Conservation (phyloP, 2,888 invertebrate species). For the Alsophila aescularia region DNA sequence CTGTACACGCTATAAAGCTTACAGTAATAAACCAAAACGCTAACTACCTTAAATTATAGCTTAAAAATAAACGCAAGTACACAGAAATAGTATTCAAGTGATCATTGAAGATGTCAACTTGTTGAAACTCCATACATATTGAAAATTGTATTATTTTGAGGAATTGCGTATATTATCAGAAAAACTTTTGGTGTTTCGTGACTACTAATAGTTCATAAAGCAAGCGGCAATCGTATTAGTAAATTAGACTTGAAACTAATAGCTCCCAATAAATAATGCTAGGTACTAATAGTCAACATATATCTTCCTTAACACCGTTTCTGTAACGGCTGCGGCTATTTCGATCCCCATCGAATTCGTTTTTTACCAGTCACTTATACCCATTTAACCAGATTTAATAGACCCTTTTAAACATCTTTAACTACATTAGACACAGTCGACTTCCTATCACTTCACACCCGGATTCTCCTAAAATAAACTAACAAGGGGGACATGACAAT, state of each 20-base stretch:
- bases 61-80: no score
- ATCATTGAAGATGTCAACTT: no score
- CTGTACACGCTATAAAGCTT: no score
- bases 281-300: not conserved
- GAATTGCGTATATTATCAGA: no score
- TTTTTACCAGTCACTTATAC: conserved; percentile 28
- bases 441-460: conserved; percentile 72
- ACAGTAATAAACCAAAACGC: no score
- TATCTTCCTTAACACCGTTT: not conserved
- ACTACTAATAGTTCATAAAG: no score
- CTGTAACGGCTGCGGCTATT: conserved; percentile 1
- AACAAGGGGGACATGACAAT: conserved; percentile 50
- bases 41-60: no score
- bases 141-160: no score
- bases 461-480: conserved; percentile 62
- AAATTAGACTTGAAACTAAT: not conserved
- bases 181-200: no score
- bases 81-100: no score
- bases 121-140: no score
- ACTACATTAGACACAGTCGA: conserved; percentile 61
- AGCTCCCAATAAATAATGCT: no score
- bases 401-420: conserved; percentile 38
- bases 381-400: conserved; percentile 25
- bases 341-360: conserved; percentile 5
- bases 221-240: not conserved